Evolutionary conservation across 2,113 vertebrate genomes (phyloP), one percentile per base, ranked within the genome.

Genomic region (Oreochromis niloticus): DNA sequence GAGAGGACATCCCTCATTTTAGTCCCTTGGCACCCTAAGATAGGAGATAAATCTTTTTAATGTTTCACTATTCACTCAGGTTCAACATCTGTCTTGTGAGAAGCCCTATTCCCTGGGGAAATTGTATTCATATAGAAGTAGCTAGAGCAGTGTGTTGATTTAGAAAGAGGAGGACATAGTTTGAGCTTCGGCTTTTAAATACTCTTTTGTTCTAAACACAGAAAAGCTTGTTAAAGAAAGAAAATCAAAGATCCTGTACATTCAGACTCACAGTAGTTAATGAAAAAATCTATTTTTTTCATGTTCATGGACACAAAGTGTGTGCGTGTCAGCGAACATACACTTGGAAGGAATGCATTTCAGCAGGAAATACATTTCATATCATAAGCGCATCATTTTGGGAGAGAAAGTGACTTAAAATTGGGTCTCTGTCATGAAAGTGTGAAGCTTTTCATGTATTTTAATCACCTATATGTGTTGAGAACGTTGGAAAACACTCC

Each of bases 61-160:
- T 79, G 71, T 79, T 79, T 50, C 84, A 89, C 83, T 71, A 82
- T 87, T 91, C 84, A 71, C 87, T 90, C 85, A 59, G 85, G 41
- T 78, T 88, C 86, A 93, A 89, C 88, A 86, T 88, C 80, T 71
- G 61, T 88, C 57, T 88, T 43, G 50, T 55, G 79, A 89, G 73
- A 54, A 81, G 57, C 32, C 66, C 52, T 84, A 63, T 84, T 92
- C 85, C 84, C 71, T 81, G 39, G 61, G 88, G 59, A 66, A 85
- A 82, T 10, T 80, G 63, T 80, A 91, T 93, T 93, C 93, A 87
- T 94, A 96, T 83, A 89, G 63, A 86, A 87, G 82, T 83, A 82
- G 54, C 88, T 92, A 24, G 73, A 83, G 81, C 93, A 93, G 87
- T 94, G 88, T 93, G 91, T 93, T 92, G 90, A 39, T 81, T 48